phyloP scores from a whole-genome alignment of 2,797 vertebrate species.

The Pseudochirops corinnae region DNA sequence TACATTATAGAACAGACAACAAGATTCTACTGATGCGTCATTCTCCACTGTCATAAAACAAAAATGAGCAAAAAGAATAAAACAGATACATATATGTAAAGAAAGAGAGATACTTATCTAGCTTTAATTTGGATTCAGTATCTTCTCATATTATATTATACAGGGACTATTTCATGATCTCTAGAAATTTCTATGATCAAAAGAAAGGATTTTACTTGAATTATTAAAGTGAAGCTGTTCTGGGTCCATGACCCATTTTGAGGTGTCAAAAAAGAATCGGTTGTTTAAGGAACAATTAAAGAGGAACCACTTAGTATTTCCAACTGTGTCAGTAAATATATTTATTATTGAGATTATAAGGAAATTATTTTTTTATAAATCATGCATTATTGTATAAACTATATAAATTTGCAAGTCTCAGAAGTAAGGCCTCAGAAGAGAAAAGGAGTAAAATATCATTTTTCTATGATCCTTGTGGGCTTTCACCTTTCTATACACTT shows the following conservation, averaged over 20 bases:
- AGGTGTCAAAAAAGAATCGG: constrained; percentile 67
- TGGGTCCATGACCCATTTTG: constrained; percentile 54
- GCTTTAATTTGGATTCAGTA: constrained; percentile 73
- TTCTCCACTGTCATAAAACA: constrained; percentile 63
- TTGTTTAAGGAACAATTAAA: constrained; percentile 72
- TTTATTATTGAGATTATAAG: constrained; percentile 70
- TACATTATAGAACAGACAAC: constrained; percentile 59
- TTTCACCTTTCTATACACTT: constrained; percentile 38
- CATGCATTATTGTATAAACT: constrained; percentile 61
- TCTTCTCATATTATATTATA: constrained; percentile 42
- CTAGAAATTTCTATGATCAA: constrained; percentile 66
- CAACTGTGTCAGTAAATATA: constrained; percentile 67
- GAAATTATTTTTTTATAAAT: constrained; percentile 72
- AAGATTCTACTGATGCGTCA: constrained; percentile 47
- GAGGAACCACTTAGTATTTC: constrained; percentile 67
- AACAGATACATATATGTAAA: constrained; percentile 16
- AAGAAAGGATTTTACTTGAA: constrained; percentile 60
- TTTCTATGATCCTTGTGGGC: neutral
- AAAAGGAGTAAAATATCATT: constrained; percentile 49
- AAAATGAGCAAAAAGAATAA: constrained; percentile 53
- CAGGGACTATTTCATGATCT: neutral
- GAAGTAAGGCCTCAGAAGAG: constrained; percentile 53
- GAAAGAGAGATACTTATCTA: constrained; percentile 25
- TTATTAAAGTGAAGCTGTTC: constrained; percentile 76
- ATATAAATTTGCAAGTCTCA: constrained; percentile 68